Conservation (phyloP, 2,888 invertebrate genomes). For the Muscina levida region DNA sequence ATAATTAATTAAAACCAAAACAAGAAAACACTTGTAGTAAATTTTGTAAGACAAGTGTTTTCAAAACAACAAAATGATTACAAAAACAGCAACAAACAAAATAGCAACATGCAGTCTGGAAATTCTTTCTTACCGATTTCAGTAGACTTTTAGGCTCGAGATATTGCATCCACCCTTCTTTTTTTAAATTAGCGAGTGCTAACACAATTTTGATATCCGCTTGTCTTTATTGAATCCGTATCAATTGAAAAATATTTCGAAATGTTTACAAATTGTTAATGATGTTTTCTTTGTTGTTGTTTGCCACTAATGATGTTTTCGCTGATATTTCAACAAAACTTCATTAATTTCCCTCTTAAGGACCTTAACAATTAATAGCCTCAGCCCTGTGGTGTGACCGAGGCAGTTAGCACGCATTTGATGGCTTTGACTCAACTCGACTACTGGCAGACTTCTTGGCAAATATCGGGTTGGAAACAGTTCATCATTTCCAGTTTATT, state of each 20-base stretch:
- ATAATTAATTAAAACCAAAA: slow-evolving; percentile 24
- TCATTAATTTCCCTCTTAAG: slow-evolving; percentile 74
- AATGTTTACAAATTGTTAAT: slow-evolving; percentile 34
- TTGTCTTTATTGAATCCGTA: background rate
- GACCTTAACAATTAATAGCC: slow-evolving; percentile 59
- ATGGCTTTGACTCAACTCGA: slow-evolving; percentile 47
- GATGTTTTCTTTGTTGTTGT: slow-evolving; percentile 27
- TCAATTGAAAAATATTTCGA: slow-evolving; percentile 5
- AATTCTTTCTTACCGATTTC: background rate
- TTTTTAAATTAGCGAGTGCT: slow-evolving; percentile 16
- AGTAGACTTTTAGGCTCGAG: slow-evolving; percentile 41
- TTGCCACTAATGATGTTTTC: slow-evolving; percentile 22
- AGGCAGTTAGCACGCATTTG: slow-evolving; percentile 74
- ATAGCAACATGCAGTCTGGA: slow-evolving; percentile 71
- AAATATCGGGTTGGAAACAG: slow-evolving; percentile 45
- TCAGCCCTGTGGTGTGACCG: slow-evolving; percentile 61
- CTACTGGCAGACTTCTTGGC: slow-evolving; percentile 66
- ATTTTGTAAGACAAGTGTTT: background rate
- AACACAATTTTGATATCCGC: background rate
- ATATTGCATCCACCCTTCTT: slow-evolving; percentile 21
- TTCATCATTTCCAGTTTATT: slow-evolving; percentile 29
- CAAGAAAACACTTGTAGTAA: slow-evolving; percentile 23
- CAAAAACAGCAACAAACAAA: slow-evolving; percentile 11
- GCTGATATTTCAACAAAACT: slow-evolving; percentile 70
- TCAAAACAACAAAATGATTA: too few species aligned